These are phyloP conservation scores for Lasioglossum pauxillum DNA, from an alignment of 2,888 invertebrate genomes.

Conservation along the genomic window DNA sequence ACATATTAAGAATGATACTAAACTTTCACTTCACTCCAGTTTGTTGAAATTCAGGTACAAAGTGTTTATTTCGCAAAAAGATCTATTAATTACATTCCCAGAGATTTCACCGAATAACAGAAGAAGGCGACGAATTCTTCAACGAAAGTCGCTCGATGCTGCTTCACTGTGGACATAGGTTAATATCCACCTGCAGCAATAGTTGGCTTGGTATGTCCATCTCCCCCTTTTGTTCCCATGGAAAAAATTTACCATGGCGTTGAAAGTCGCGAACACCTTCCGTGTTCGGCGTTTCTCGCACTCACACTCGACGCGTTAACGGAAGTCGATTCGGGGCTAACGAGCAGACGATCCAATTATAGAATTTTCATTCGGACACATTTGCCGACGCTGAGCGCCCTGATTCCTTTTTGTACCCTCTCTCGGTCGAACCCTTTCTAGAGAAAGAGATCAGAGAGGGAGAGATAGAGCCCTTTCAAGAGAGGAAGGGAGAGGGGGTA, in stretches of 20 bases:
- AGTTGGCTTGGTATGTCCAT: slow-evolving; percentile 13
- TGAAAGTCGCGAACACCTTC: slow-evolving; percentile 15
- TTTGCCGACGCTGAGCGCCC: slow-evolving; percentile 68
- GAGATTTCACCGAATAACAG: no score
- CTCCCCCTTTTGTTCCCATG: neutral
- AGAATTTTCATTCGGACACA: slow-evolving; percentile 79
- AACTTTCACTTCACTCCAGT: no score
- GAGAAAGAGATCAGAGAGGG: neutral
- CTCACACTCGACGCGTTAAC: slow-evolving; percentile 72
- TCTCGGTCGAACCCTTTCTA: neutral
- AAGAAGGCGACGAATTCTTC: no score
- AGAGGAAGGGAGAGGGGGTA: neutral
- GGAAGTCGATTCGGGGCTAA: slow-evolving; percentile 78
- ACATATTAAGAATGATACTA: no score
- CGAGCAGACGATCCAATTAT: slow-evolving; percentile 81
- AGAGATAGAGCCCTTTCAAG: neutral
- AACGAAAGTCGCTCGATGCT: no score
- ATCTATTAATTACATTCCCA: no score
- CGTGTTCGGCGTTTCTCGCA: slow-evolving; percentile 40
- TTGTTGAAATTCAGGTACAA: no score
- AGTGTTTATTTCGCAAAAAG: no score
- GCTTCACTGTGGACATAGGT: no score
- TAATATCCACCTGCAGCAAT: neutral
- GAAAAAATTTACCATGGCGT: neutral
- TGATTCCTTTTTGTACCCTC: slow-evolving; percentile 32